phyloP scores from a whole-genome alignment of 1,140 invertebrate species.

The Scaptomyza montana region DNA sequence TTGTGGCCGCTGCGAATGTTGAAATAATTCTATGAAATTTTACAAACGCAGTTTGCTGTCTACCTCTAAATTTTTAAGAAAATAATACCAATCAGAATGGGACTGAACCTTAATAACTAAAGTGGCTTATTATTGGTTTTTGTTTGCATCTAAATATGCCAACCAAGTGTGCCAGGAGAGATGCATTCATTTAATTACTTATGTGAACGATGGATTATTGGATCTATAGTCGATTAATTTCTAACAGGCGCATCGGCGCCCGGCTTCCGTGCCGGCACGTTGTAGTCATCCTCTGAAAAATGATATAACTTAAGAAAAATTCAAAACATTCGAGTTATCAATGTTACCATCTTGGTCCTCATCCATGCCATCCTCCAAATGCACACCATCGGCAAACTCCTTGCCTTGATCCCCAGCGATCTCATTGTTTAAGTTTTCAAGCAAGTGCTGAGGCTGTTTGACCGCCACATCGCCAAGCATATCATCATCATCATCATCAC shows the following conservation, averaged over 20 bases:
- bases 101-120: slow-evolving; percentile 33
- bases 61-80: background rate
- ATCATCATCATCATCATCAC: slow-evolving; percentile 70
- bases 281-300: slow-evolving; percentile 79
- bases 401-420: slow-evolving; percentile 80
- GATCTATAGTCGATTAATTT: slow-evolving; percentile 52
- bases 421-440: slow-evolving; percentile 79
- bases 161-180: slow-evolving; percentile 15
- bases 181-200: slow-evolving; percentile 33
- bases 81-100: slow-evolving; percentile 10
- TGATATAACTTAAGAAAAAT: background rate
- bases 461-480: slow-evolving; percentile 76
- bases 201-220: slow-evolving; percentile 1
- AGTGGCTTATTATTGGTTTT: slow-evolving; percentile 13
- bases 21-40: background rate
- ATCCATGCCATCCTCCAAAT: slow-evolving; percentile 76
- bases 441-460: slow-evolving; percentile 69
- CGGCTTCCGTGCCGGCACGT: slow-evolving; percentile 61
- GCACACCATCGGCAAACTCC: slow-evolving; percentile 77
- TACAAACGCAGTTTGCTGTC: background rate
- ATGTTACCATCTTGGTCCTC: slow-evolving; percentile 79
- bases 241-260: slow-evolving; percentile 73
- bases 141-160: slow-evolving; percentile 1
- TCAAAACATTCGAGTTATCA: background rate
- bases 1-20: background rate